Percentiles rank a stretch among this genome's conserved stretches.
These are phyloP conservation scores for Neosalanx taihuensis DNA, from an alignment of 2,797 vertebrate species.

Conservation along the genomic window DNA sequence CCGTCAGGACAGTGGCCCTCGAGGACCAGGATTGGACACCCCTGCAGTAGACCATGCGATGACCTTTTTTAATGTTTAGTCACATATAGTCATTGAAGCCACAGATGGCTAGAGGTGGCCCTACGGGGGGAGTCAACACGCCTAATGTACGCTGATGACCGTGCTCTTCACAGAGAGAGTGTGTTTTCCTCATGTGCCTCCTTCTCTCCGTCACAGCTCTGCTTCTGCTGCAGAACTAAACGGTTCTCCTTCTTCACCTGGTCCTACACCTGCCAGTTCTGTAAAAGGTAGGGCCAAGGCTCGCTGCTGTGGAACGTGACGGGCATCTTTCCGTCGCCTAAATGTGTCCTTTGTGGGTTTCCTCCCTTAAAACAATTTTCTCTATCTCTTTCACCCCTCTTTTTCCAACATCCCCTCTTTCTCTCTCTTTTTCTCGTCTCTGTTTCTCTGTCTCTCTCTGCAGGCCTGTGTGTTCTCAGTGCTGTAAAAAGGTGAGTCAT, in stretches of 20 bases:
- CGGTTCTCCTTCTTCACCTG: conserved; percentile 97
- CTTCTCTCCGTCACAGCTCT: conserved; percentile 75
- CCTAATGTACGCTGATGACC: neutral
- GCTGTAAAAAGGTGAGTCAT: conserved; percentile 90
- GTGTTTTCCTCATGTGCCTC: neutral
- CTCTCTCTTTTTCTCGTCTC: neutral
- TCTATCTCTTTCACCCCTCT: conserved; percentile 1
- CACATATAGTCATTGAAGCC: too few species aligned
- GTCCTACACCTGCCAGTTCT: conserved; percentile 98
- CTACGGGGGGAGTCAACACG: neutral
- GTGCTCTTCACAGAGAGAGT: neutral
- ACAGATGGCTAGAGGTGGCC: neutral
- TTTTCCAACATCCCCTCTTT: neutral
- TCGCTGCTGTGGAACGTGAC: neutral
- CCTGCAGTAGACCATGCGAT: too few species aligned
- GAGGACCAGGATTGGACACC: too few species aligned
- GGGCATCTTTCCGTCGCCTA: neutral
- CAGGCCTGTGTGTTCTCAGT: conserved; percentile 97
- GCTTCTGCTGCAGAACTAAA: conserved; percentile 95
- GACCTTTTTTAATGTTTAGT: too few species aligned
- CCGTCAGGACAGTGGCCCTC: too few species aligned
- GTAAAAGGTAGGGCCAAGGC: conserved; percentile 84
- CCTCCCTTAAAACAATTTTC: neutral
- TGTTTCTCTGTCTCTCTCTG: conserved; percentile 20
- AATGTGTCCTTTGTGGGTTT: neutral